Conservation (phyloP, 2,797 vertebrate genomes). For the Calcarius lapponicus region DNA sequence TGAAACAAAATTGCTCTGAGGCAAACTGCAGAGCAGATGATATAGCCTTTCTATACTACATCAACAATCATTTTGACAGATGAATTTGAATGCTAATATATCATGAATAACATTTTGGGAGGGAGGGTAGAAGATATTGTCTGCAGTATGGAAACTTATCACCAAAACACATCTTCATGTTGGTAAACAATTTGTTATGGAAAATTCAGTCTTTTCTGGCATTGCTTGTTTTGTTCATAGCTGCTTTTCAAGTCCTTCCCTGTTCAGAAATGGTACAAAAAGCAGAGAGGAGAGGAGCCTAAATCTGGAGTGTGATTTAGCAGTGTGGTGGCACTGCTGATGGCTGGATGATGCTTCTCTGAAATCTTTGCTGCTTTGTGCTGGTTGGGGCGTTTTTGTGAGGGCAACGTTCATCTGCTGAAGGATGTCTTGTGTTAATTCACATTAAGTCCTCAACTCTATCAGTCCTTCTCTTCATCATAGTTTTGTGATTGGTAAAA, state of each 20-base stretch:
- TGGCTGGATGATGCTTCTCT: not conserved
- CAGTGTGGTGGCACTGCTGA: not conserved
- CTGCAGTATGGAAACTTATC: not conserved
- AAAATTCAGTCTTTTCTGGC: not conserved
- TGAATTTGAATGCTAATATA: slow-evolving; percentile 60
- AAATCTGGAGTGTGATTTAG: not conserved
- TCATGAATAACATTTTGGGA: slow-evolving; percentile 37
- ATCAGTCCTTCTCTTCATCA: not conserved
- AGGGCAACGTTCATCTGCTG: not conserved
- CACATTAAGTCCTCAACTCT: not conserved
- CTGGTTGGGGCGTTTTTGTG: not conserved
- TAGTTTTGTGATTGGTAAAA: not conserved
- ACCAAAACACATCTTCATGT: slow-evolving; percentile 28
- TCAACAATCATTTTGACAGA: slow-evolving; percentile 59
- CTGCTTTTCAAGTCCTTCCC: not conserved
- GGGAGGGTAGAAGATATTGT: not conserved
- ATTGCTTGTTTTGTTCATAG: not conserved
- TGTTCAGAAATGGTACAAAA: not conserved
- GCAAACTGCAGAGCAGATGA: slow-evolving; percentile 62
- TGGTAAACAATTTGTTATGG: not conserved
- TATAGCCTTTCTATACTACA: slow-evolving; percentile 35
- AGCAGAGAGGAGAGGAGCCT: not conserved
- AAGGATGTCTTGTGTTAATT: not conserved
- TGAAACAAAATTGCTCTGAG: slow-evolving; percentile 64
- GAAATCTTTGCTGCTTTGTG: not conserved